A percentile compares a stretch with the other conserved stretches of the same genome.
These are phyloP conservation scores for Spinibarbus caldwelli DNA, from an alignment of 2,797 vertebrate species.

Conservation along the genomic window DNA sequence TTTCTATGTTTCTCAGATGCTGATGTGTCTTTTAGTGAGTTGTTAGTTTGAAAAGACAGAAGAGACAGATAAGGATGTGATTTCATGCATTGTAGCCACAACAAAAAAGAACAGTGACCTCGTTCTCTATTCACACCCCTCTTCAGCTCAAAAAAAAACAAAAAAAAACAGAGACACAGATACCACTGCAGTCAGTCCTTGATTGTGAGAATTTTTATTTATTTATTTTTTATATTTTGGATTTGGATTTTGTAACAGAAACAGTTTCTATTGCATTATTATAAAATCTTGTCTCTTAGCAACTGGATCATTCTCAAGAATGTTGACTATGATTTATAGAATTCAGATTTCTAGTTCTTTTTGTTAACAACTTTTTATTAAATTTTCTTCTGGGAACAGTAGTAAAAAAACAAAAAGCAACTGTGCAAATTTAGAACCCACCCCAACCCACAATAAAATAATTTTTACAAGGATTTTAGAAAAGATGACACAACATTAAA, in stretches of 20 bases:
- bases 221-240: background rate
- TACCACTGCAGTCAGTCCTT: no score
- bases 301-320: background rate
- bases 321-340: background rate
- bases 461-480: no score
- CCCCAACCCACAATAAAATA: no score
- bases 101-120: constrained; percentile 40
- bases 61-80: constrained; percentile 6
- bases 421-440: no score
- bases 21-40: background rate
- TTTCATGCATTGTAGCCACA: constrained; percentile 36
- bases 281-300: background rate
- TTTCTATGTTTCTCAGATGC: background rate
- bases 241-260: constrained; percentile 13
- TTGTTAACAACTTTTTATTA: no score
- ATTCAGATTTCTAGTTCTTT: background rate
- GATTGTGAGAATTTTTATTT: no score
- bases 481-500: no score
- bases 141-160: constrained; percentile 4
- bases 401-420: no score
- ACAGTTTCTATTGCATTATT: background rate
- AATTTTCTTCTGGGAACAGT: no score
- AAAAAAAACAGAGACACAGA: no score
- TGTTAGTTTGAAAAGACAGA: background rate
- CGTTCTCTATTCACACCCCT: background rate